Conservation (phyloP, 2,888 invertebrate species). For the Tipula unca region DNA sequence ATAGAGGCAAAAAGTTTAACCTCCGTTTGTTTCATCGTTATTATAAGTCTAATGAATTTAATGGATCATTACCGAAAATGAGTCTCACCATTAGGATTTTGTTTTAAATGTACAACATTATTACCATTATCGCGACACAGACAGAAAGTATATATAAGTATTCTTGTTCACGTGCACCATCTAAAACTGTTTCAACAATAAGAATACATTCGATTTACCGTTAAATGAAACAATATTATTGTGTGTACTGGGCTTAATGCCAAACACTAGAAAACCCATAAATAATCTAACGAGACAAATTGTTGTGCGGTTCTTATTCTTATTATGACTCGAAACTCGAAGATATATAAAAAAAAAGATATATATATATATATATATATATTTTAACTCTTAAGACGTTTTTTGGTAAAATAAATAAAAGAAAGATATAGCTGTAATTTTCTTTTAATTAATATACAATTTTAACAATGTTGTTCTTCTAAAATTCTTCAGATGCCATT, state of each 20-base stretch:
- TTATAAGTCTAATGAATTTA: background rate
- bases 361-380: too few species aligned
- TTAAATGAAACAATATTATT: background rate
- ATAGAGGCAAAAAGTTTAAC: background rate
- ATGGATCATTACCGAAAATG: background rate
- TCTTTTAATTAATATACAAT: background rate
- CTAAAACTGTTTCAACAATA: background rate
- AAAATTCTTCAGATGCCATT: background rate
- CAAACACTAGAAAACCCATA: background rate
- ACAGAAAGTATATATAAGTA: background rate
- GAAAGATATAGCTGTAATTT: background rate
- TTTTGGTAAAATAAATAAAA: background rate
- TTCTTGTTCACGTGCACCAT: background rate
- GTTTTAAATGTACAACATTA: background rate
- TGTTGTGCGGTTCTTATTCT: background rate
- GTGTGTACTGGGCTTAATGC: background rate
- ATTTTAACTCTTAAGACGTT: background rate
- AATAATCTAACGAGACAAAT: background rate
- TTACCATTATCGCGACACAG: background rate
- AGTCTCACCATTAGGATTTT: background rate
- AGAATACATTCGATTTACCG: background rate
- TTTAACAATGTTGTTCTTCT: background rate
- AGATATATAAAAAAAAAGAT: background rate
- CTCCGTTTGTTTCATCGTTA: background rate
- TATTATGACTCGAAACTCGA: background rate